These are phyloP conservation scores for Willisornis vidua DNA, from an alignment of 2,113 vertebrate species.

Conservation along the genomic window DNA sequence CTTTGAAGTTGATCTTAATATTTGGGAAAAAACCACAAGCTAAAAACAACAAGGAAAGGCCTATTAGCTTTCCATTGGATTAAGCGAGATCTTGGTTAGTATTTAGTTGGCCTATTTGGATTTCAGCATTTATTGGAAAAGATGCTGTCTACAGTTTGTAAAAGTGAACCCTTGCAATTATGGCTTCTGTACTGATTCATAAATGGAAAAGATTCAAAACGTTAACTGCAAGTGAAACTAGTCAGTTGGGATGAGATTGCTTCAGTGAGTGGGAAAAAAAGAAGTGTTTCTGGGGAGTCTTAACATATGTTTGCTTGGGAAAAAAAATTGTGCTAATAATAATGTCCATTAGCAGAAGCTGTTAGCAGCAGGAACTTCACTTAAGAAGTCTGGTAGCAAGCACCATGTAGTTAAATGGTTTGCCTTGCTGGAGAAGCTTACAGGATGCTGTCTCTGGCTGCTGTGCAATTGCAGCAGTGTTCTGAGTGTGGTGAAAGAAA, in stretches of 20 bases:
- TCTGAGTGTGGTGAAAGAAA: background rate
- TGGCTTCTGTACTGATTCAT: background rate
- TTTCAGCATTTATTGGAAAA: background rate
- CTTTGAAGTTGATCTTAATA: background rate
- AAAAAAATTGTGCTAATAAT: background rate
- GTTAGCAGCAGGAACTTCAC: background rate
- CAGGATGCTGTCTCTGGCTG: background rate
- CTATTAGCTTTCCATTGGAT: background rate
- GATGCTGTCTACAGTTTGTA: background rate
- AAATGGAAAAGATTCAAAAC: background rate
- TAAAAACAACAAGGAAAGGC: background rate
- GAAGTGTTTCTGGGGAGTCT: background rate
- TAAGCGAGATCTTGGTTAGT: background rate
- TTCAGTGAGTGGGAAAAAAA: background rate
- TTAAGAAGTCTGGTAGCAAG: background rate
- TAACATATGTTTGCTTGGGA: background rate
- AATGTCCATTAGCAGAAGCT: background rate
- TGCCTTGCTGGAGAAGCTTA: background rate
- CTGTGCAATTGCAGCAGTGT: background rate
- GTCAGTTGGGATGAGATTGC: background rate
- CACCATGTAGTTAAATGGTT: background rate
- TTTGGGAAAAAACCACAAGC: background rate
- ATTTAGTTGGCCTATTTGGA: background rate
- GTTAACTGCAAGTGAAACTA: background rate
- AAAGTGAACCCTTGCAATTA: background rate